Evolutionary conservation across 2,113 vertebrate genomes (phyloP).

Genomic region (Alouatta palliata): DNA sequence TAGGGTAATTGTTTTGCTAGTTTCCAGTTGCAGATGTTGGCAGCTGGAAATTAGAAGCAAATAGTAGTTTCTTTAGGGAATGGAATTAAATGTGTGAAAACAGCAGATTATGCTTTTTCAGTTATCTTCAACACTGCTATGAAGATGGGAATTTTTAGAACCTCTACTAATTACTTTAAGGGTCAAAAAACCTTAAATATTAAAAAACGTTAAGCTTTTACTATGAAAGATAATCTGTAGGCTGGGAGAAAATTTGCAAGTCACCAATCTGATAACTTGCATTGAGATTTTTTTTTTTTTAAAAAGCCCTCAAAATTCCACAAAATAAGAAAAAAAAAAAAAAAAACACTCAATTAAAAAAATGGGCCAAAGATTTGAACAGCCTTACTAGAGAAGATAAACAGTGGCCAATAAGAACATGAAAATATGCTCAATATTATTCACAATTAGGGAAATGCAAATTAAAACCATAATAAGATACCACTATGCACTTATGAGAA

Average conservation of each 20-base stretch:
- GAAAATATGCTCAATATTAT: background rate
- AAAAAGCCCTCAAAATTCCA: background rate
- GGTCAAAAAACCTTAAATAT: background rate
- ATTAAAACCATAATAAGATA: slow-evolving; percentile 22
- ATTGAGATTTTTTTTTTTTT: background rate
- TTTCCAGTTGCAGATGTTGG: slow-evolving; percentile 82
- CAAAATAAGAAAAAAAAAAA: slow-evolving; percentile 22
- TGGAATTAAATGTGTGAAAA: slow-evolving; percentile 82
- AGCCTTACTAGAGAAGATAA: background rate
- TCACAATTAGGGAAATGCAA: background rate
- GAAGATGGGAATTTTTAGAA: background rate
- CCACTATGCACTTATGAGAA: background rate
- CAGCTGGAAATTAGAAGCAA: slow-evolving; percentile 80
- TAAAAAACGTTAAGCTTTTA: slow-evolving; percentile 17
- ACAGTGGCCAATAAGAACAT: background rate
- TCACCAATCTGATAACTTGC: background rate
- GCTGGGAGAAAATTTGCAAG: background rate
- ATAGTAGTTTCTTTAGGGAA: slow-evolving; percentile 75
- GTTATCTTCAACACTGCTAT: background rate
- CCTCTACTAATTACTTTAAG: slow-evolving; percentile 24
- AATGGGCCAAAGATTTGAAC: background rate
- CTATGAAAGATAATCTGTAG: background rate
- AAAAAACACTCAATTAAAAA: background rate
- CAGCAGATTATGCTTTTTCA: slow-evolving; percentile 71
- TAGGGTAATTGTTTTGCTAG: slow-evolving; percentile 74